Percentiles rank a stretch among this genome's conserved stretches.
These are phyloP conservation scores for Anas georgica DNA, from an alignment of 2,797 vertebrate species.

Conservation along the genomic window DNA sequence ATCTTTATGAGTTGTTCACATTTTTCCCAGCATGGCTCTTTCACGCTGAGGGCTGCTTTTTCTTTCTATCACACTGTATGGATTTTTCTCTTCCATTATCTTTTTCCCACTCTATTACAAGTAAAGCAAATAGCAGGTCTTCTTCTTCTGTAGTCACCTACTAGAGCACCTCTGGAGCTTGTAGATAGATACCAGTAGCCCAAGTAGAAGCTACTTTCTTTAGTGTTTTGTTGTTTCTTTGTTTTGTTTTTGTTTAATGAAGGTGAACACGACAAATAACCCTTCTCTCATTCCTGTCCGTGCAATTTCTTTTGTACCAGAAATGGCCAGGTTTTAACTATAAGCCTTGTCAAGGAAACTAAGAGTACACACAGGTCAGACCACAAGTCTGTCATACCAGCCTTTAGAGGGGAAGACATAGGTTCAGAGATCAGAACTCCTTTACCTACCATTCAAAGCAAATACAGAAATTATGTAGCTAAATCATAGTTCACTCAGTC, in stretches of 20 bases:
- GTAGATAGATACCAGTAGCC: background rate
- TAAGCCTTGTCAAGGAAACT: background rate
- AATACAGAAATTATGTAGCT: background rate
- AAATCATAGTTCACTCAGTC: background rate
- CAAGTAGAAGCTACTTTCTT: background rate
- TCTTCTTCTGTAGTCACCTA: background rate
- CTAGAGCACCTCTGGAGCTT: background rate
- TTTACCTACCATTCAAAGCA: background rate
- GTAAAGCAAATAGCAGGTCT: background rate
- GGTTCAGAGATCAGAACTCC: background rate
- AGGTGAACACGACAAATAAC: background rate
- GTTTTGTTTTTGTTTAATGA: background rate
- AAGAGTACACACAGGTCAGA: background rate
- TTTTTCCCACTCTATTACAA: background rate
- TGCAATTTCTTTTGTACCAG: background rate
- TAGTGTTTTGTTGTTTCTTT: background rate
- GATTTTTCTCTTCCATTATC: conserved; percentile 23
- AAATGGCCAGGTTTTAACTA: background rate
- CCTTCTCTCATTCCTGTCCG: background rate
- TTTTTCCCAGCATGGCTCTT: conserved; percentile 45
- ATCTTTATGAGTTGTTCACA: background rate
- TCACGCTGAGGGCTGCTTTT: background rate
- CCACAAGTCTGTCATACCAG: background rate
- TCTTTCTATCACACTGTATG: background rate
- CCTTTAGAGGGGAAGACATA: background rate